Conservation (phyloP, 1,140 invertebrate genomes). For the Eumaeus atala region DNA sequence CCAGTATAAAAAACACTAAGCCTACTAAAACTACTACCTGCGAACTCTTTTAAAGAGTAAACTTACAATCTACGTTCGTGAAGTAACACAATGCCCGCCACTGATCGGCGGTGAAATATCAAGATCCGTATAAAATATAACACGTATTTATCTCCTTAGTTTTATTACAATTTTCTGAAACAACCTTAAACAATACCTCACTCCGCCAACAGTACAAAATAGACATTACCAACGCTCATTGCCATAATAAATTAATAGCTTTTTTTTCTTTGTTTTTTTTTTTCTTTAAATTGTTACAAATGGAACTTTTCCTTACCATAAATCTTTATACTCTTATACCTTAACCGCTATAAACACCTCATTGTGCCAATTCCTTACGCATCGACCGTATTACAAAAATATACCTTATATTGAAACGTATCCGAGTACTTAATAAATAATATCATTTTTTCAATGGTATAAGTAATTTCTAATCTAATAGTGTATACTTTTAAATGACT, state of each 20-base stretch:
- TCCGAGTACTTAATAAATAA: constrained; percentile 59
- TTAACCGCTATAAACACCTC: constrained; percentile 34
- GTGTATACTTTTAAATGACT: constrained; percentile 50
- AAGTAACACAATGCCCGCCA: constrained; percentile 60
- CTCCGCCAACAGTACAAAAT: constrained; percentile 70
- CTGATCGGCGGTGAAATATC: constrained; percentile 46
- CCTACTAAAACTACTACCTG: constrained; percentile 75
- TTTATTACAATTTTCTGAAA: constrained; percentile 74
- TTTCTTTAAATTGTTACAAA: constrained; percentile 50
- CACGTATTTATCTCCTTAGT: constrained; percentile 59
- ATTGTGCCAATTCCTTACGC: constrained; percentile 66
- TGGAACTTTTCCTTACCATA: constrained; percentile 51
- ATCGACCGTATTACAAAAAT: constrained; percentile 68
- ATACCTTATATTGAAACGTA: constrained; percentile 55
- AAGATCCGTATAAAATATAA: constrained; percentile 71
- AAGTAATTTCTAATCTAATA: constrained; percentile 40
- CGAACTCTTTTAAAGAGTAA: constrained; percentile 75
- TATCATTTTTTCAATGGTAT: constrained; percentile 60
- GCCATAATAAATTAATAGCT: constrained; percentile 59
- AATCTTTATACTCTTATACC: constrained; percentile 41
- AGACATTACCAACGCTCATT: constrained; percentile 70
- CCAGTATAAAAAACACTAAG: constrained; percentile 76
- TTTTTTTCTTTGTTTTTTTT: constrained; percentile 38
- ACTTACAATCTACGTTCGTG: constrained; percentile 72
- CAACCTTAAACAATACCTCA: constrained; percentile 63